phyloP scores from a whole-genome alignment of 2,888 invertebrate species.

The Stegophylla sp. region DNA sequence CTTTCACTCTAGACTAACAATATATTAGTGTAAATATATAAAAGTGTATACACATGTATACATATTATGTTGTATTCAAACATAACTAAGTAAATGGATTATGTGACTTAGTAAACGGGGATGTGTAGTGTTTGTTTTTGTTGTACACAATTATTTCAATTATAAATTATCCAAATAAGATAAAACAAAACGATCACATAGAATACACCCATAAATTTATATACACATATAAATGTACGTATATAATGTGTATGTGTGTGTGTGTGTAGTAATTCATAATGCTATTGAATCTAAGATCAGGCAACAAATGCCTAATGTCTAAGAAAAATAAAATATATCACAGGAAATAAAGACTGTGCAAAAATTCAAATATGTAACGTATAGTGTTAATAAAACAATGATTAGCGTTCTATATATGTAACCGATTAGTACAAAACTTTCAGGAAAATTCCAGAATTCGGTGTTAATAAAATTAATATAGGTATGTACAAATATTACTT shows the following conservation, averaged over 20 bases:
- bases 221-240: background rate
- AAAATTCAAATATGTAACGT: conserved; percentile 53
- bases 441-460: conserved; percentile 56
- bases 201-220: background rate
- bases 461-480: conserved; percentile 55
- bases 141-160: background rate
- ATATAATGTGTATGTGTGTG: background rate
- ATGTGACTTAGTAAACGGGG: conserved; percentile 11
- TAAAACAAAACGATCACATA: conserved; percentile 7
- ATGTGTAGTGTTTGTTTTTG: conserved; percentile 22
- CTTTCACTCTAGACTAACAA: conserved; percentile 58
- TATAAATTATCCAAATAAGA: background rate
- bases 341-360: conserved; percentile 58
- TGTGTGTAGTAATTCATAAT: conserved; percentile 18
- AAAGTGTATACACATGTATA: conserved; percentile 31
- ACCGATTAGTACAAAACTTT: conserved; percentile 57
- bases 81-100: conserved; percentile 35
- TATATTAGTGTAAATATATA: conserved; percentile 53
- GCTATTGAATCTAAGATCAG: conserved; percentile 47
- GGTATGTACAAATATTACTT: conserved; percentile 57
- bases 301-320: conserved; percentile 46
- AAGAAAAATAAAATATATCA: conserved; percentile 30
- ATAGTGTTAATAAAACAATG: conserved; percentile 51
- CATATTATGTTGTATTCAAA: conserved; percentile 31
- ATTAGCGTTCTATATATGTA: conserved; percentile 57